Base-by-base conservation (phyloP, 2,797 vertebrate species). In the Myoxocephalus aenaeus region DNA sequence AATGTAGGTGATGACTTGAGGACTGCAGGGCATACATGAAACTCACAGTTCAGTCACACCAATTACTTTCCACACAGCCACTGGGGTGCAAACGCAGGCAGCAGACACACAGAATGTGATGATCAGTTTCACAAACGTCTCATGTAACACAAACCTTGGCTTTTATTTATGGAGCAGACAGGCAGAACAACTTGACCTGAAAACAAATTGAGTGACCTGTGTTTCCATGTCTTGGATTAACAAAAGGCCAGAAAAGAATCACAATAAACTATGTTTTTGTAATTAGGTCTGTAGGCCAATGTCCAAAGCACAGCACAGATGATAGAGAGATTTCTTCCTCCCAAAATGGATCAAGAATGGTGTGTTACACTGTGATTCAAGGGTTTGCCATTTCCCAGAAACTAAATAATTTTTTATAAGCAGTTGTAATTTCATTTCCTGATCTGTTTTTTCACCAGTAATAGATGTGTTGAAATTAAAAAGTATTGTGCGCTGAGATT, bases 1-100 rank as follows among this genome's bases (percentile, higher is more conserved):
- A 71, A 81, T 56, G 56, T 77, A 65, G 70, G 74, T 74, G 50
- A 66, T 34, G 20, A 38, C 46, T 46, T 48, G 20, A 66, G 3
- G 2, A n/a, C 29, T 59, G 27, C 38, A 25, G 14, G n/a, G 11
- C 7, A 22, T n/a, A 18, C 7, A 3, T 65, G 50, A 34, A 42
- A 61, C 25, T 36, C 53, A 77, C 7, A 3, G 20, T 44, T 54
- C 48, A 15, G 22, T 27, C n/a, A 77, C n/a, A 73, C 22, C n/a
- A 54, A 71, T 62, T 48, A 66, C 29, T 68, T 68, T 22, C 6
- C 36, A 46, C 1, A 48, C 14, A 53, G 17, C 18, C 18, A 11
- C 7, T 5, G 17, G 29, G 2, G 8, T 22, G 18, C 5, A 34
- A 70, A 40, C 3, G 1, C 25, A 32, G 65, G n/a, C 0, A 1